These are phyloP conservation scores for Thyatira batis DNA, from an alignment of 2,888 invertebrate genomes.

Conservation along the genomic window DNA sequence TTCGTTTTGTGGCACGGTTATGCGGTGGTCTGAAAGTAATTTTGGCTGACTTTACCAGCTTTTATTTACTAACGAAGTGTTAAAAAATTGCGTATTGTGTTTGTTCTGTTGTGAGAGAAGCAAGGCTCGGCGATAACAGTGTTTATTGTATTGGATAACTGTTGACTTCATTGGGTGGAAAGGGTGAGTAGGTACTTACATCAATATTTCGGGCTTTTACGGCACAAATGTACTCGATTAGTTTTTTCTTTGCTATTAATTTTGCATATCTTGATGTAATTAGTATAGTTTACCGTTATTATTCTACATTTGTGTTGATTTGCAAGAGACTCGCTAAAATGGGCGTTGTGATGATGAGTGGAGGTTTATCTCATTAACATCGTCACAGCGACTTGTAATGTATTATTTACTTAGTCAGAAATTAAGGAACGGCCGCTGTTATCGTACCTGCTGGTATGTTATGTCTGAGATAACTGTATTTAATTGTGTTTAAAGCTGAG, in stretches of 20 bases:
- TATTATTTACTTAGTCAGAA: constrained; percentile 29
- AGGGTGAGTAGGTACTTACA: constrained; percentile 70
- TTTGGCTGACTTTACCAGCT: constrained; percentile 48
- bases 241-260: constrained; percentile 2
- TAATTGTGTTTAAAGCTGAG: background rate
- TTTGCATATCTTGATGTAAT: background rate
- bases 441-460: constrained; percentile 9
- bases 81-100: constrained; percentile 45
- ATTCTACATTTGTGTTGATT: background rate
- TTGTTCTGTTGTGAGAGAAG: constrained; percentile 42
- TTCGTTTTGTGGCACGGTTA: constrained; percentile 80
- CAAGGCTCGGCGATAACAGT: constrained; percentile 44
- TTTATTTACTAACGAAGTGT: constrained; percentile 51
- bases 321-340: constrained; percentile 40
- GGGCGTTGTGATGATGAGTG: constrained; percentile 67
- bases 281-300: background rate
- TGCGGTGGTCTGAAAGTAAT: constrained; percentile 66
- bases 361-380: constrained; percentile 59
- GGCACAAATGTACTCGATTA: constrained; percentile 13
- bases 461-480: background rate
- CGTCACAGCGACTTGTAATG: constrained; percentile 44
- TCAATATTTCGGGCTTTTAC: constrained; percentile 54
- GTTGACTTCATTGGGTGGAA: constrained; percentile 71
- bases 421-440: constrained; percentile 16
- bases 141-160: constrained; percentile 50